Conservation (phyloP, 1,140 invertebrate genomes). For the Leptoteleia sp. region DNA sequence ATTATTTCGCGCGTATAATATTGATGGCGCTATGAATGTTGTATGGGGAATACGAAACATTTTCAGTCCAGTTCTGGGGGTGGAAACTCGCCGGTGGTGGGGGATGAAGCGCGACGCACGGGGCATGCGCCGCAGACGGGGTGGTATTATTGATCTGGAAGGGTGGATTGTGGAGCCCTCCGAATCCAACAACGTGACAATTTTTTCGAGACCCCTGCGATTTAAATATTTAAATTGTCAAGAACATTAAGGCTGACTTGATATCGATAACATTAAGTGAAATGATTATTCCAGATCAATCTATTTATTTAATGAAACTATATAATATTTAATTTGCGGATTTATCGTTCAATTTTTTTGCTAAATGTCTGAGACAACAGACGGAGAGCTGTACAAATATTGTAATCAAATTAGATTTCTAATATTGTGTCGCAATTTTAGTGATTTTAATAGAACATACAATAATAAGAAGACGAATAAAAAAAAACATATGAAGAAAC, state of each 20-base stretch:
- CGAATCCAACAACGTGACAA: slow-evolving; percentile 72
- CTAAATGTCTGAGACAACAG: no score
- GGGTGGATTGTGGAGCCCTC: slow-evolving; percentile 73
- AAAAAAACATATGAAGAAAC: no score
- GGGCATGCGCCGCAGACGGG: slow-evolving; percentile 74
- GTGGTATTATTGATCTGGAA: slow-evolving; percentile 81
- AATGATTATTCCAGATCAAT: no score
- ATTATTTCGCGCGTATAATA: slow-evolving; percentile 81
- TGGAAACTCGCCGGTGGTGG: slow-evolving; percentile 61
- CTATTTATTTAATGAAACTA: no score
- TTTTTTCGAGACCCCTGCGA: slow-evolving; percentile 30
- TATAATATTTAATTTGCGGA: no score
- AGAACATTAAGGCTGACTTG: neutral
- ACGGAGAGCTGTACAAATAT: no score
- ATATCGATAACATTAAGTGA: no score
- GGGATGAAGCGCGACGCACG: slow-evolving; percentile 31
- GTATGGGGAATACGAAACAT: slow-evolving; percentile 73
- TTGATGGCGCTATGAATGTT: slow-evolving; percentile 81
- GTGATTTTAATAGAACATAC: no score
- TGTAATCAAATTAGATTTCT: no score
- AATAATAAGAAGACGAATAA: no score
- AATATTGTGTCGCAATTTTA: no score
- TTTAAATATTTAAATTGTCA: slow-evolving; percentile 42
- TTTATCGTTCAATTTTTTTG: no score
- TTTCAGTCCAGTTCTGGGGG: slow-evolving; percentile 67